Percentiles rank a stretch among this genome's conserved stretches.
Conservation (phyloP, 2,888 invertebrate species). For the Erebia aethiops region DNA sequence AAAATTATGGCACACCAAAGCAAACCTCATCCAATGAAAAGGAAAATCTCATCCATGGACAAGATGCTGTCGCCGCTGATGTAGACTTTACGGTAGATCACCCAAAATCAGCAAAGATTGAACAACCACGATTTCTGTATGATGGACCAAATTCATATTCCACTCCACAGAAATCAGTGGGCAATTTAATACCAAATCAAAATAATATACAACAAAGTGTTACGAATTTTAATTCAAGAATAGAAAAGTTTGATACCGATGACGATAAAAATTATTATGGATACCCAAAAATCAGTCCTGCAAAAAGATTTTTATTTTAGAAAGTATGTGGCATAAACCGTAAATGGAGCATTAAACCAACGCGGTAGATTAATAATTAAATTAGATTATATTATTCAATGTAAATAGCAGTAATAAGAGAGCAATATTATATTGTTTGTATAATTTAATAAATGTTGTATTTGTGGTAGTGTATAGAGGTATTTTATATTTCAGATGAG, state of each 20-base stretch:
- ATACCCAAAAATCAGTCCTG: conserved; percentile 59
- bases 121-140: conserved; percentile 54
- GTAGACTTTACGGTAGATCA: conserved; percentile 61
- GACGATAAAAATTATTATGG: conserved; percentile 50
- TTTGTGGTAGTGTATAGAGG: background rate
- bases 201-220: conserved; percentile 43
- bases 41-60: conserved; percentile 47
- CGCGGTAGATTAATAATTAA: background rate
- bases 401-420: background rate
- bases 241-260: conserved; percentile 65
- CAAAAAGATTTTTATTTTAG: conserved; percentile 53
- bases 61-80: conserved; percentile 46
- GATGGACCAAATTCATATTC: conserved; percentile 74
- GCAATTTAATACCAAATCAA: conserved; percentile 56
- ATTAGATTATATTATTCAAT: conserved; percentile 6
- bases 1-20: conserved; percentile 62
- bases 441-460: conserved; percentile 6
- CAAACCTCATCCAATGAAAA: conserved; percentile 42
- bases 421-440: background rate
- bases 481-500: no score
- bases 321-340: no score
- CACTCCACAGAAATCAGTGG: conserved; percentile 70
- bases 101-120: conserved; percentile 48
- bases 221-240: conserved; percentile 55
- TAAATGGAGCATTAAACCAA: background rate